A percentile compares a stretch with the other conserved stretches of the same genome.
Conservation (phyloP, 1,140 invertebrate genomes). For the Drosophila murphyi region DNA sequence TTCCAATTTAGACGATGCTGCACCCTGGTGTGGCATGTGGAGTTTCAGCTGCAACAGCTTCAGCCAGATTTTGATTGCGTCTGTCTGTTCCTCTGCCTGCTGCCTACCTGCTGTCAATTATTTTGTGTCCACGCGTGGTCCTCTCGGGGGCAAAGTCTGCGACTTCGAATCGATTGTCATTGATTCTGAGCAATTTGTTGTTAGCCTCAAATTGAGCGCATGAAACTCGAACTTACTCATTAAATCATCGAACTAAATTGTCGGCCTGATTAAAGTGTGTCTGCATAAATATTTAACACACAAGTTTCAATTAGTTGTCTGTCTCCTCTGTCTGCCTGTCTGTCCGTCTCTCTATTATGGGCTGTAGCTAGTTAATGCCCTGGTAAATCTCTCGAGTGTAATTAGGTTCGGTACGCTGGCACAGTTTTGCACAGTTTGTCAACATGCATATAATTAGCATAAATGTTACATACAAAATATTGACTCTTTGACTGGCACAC, state of each 20-base stretch:
- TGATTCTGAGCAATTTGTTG: slow-evolving; percentile 69
- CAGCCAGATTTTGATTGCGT: slow-evolving; percentile 59
- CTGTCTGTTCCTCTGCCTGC: slow-evolving; percentile 61
- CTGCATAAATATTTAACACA: background rate
- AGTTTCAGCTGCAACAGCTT: slow-evolving; percentile 14
- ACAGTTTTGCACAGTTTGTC: slow-evolving; percentile 60
- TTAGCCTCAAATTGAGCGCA: slow-evolving; percentile 68
- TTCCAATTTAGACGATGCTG: slow-evolving; percentile 74
- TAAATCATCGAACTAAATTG: slow-evolving; percentile 8
- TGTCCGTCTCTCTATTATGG: background rate
- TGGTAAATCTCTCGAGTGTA: slow-evolving; percentile 55
- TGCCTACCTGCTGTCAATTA: slow-evolving; percentile 64
- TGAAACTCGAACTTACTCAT: slow-evolving; percentile 49
- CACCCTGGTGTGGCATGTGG: background rate
- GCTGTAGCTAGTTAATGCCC: slow-evolving; percentile 33
- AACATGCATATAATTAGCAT: slow-evolving; percentile 82
- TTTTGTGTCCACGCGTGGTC: slow-evolving; percentile 66
- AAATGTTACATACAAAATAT: slow-evolving; percentile 73
- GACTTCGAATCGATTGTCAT: slow-evolving; percentile 42
- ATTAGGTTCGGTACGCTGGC: slow-evolving; percentile 64
- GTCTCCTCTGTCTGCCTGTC: slow-evolving; percentile 4
- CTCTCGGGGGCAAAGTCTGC: background rate
- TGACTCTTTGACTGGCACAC: slow-evolving; percentile 56
- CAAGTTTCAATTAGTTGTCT: slow-evolving; percentile 9
- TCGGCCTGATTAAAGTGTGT: background rate